Percentiles rank a stretch among this genome's conserved stretches.
Evolutionary conservation across 2,888 invertebrate species (phyloP).

Genomic region (Agrotis ipsilon): DNA sequence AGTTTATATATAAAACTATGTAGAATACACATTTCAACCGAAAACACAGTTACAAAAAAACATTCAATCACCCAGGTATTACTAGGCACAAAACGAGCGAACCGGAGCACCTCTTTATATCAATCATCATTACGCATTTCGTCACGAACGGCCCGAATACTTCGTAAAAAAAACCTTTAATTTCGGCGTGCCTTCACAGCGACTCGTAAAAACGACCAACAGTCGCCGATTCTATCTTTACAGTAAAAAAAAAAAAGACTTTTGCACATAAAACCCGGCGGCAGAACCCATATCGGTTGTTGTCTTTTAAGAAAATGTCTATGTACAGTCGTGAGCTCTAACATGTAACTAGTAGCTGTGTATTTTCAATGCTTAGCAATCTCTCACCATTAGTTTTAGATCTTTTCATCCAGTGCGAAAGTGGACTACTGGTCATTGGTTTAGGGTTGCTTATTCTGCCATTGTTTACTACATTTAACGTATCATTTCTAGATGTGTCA

Average conservation of each 20-base stretch:
- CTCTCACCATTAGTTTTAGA: no score
- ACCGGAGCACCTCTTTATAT: constrained; percentile 55
- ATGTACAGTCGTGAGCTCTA: no score
- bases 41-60: constrained; percentile 29
- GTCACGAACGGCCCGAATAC: constrained; percentile 64
- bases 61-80: constrained; percentile 51
- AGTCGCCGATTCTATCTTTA: constrained; percentile 70
- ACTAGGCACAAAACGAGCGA: constrained; percentile 36
- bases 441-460: no score
- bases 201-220: constrained; percentile 71
- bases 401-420: no score
- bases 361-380: no score
- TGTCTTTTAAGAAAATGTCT: constrained; percentile 67
- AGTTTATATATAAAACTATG: no score
- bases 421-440: no score
- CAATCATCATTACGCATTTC: constrained; percentile 68
- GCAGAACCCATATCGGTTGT: constrained; percentile 69
- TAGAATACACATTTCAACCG: no score
- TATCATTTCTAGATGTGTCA: no score
- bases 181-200: constrained; percentile 61
- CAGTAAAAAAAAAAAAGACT: constrained; percentile 68
- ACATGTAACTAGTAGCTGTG: no score
- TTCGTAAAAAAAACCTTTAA: constrained; percentile 66
- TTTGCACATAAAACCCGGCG: constrained; percentile 65
- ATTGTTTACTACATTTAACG: no score